Evolutionary conservation across 1,140 invertebrate species (phyloP).

Genomic region (Drosophila seguyi): DNA sequence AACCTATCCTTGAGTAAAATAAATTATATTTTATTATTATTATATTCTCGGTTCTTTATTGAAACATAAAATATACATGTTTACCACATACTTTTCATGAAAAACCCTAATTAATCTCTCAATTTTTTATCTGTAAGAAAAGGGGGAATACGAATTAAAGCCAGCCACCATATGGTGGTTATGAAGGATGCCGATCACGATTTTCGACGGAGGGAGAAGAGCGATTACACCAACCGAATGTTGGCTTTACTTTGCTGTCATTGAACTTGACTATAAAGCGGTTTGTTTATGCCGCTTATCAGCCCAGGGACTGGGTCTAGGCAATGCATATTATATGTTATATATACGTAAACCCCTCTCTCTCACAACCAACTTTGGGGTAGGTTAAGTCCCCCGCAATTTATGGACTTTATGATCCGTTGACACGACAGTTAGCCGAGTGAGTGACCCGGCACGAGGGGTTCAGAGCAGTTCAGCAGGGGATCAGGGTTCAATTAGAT

Average conservation of each 20-base stretch:
- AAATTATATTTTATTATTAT: no score
- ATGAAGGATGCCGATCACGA: conserved; percentile 50
- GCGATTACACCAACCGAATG: conserved; percentile 16
- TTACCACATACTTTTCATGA: not conserved
- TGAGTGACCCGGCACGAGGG: conserved; percentile 19
- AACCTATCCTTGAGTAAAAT: rapidly evolving
- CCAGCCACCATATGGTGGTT: conserved; percentile 41
- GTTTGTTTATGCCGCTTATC: conserved; percentile 55
- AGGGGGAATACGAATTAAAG: conserved; percentile 13
- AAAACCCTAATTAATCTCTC: not conserved
- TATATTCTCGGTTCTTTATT: not conserved
- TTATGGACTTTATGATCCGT: conserved; percentile 39
- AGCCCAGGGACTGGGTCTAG: conserved; percentile 16
- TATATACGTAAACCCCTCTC: not conserved
- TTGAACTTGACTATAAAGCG: conserved; percentile 54
- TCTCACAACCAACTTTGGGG: conserved; percentile 45
- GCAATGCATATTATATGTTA: conserved; percentile 3
- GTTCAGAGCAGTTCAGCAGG: conserved; percentile 37
- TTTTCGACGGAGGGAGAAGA: conserved; percentile 4
- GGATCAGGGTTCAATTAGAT: conserved; percentile 62
- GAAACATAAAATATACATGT: not conserved
- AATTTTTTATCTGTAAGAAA: not conserved
- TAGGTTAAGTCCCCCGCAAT: conserved; percentile 55
- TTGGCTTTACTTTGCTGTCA: conserved; percentile 42
- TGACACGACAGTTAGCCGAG: conserved; percentile 55